Conservation (phyloP, 1,140 invertebrate species). For the Temnothorax longispinosus region DNA sequence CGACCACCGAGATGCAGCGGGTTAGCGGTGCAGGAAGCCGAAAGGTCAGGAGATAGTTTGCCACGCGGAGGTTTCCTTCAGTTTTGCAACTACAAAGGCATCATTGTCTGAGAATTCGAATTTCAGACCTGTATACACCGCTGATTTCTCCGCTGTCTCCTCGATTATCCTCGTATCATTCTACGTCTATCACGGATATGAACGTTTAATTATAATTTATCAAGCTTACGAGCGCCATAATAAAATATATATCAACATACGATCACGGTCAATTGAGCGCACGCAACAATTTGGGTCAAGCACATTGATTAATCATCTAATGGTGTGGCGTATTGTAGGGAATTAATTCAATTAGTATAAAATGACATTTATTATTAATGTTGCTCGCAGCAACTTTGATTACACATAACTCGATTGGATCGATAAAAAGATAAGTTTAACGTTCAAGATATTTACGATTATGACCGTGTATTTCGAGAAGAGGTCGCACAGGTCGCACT, state of each 20-base stretch:
- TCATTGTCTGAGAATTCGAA: conserved; percentile 55
- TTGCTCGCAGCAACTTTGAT: not conserved
- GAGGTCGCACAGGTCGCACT: not conserved
- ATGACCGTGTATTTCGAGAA: conserved; percentile 17
- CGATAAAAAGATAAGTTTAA: not conserved
- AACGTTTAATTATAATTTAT: conserved; percentile 53
- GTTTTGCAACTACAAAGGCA: conserved; percentile 58
- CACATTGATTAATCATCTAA: conserved; percentile 37
- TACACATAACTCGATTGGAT: not conserved
- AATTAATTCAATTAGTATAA: conserved; percentile 41
- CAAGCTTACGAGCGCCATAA: not conserved
- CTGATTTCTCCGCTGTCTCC: conserved; percentile 37
- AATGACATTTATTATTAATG: conserved; percentile 24
- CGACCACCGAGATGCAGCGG: conserved; percentile 63
- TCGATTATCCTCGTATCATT: conserved; percentile 1
- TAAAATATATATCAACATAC: conserved; percentile 34
- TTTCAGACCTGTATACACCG: not conserved
- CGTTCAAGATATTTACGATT: conserved; percentile 13
- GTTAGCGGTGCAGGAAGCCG: conserved; percentile 41
- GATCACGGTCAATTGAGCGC: not conserved
- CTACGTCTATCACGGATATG: conserved; percentile 1
- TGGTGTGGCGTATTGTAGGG: not conserved
- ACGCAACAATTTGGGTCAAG: not conserved
- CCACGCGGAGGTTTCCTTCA: conserved; percentile 35
- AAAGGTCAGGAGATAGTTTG: conserved; percentile 69